Percentiles rank a stretch among this genome's conserved stretches.
Conservation (phyloP, 2,888 invertebrate genomes). For the Prosopocoilus inquinatus region DNA sequence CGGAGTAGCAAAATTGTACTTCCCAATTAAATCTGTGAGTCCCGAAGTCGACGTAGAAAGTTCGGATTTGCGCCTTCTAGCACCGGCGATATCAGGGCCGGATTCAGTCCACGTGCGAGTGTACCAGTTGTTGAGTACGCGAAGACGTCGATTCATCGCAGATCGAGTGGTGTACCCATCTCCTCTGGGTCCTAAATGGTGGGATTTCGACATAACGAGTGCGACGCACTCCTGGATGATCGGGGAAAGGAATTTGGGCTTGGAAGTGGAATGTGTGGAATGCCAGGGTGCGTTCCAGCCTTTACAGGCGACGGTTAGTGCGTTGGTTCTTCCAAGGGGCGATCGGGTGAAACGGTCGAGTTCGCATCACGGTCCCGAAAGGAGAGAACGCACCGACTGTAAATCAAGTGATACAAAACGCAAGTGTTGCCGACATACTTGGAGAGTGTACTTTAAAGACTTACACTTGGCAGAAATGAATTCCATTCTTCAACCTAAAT, state of each 20-base stretch:
- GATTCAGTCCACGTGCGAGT: slow-evolving; percentile 39
- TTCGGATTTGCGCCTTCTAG: slow-evolving; percentile 51
- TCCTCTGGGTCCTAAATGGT: slow-evolving; percentile 54
- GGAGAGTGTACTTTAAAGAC: slow-evolving; percentile 66
- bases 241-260: slow-evolving; percentile 52
- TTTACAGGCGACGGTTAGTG: slow-evolving; percentile 40
- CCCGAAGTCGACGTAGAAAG: slow-evolving; percentile 46
- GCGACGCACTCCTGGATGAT: slow-evolving; percentile 53
- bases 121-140: slow-evolving; percentile 47
- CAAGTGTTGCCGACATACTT: slow-evolving; percentile 64
- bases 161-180: slow-evolving; percentile 46
- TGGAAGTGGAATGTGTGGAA: slow-evolving; percentile 56
- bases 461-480: slow-evolving; percentile 51
- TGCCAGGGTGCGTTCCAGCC: slow-evolving; percentile 50
- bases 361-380: slow-evolving; percentile 38
- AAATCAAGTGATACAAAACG: slow-evolving; percentile 46
- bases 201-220: slow-evolving; percentile 60
- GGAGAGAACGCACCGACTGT: slow-evolving; percentile 55
- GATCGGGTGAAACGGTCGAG: slow-evolving; percentile 27
- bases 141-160: slow-evolving; percentile 46
- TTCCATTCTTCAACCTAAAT: slow-evolving; percentile 65
- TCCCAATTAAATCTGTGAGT: slow-evolving; percentile 29
- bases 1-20: slow-evolving; percentile 35
- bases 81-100: slow-evolving; percentile 34
- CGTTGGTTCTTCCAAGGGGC: slow-evolving; percentile 41